A percentile compares a stretch with the other conserved stretches of the same genome.
phyloP scores from a whole-genome alignment of 2,113 vertebrate genomes.

The Salvelinus namaycush region DNA sequence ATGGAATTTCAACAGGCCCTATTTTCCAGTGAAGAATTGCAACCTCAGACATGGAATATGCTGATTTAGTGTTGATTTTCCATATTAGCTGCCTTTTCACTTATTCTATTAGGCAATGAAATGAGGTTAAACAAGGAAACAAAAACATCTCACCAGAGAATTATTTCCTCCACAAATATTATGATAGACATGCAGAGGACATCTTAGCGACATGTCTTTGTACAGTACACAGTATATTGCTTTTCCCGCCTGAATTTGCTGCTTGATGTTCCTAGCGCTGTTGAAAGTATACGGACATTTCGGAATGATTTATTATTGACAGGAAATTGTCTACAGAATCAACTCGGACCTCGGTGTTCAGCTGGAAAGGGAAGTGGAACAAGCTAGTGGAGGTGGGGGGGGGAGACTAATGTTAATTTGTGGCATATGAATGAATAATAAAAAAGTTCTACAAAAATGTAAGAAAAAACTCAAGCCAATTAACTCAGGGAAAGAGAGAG shows the following conservation, averaged over 20 bases:
- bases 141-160: not conserved
- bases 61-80: not conserved
- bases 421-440: constrained; percentile 56
- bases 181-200: no score
- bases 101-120: not conserved
- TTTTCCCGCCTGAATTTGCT: constrained; percentile 1
- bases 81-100: not conserved
- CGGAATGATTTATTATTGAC: constrained; percentile 56
- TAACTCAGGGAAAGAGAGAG: constrained; percentile 46
- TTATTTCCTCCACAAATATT: not conserved
- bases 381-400: constrained; percentile 2
- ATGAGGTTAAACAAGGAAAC: not conserved
- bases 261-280: constrained; percentile 31
- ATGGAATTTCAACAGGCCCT: no score
- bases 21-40: no score
- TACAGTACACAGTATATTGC: not conserved
- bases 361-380: constrained; percentile 13
- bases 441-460: constrained; percentile 28
- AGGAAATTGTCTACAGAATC: constrained; percentile 28
- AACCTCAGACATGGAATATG: no score
- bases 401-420: constrained; percentile 47
- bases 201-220: no score
- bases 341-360: constrained; percentile 46
- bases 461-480: constrained; percentile 50
- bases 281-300: constrained; percentile 19